Evolutionary conservation across 2,113 vertebrate genomes (phyloP), one percentile per base, ranked within the genome.

Genomic region (Hemichromis elongatus): DNA sequence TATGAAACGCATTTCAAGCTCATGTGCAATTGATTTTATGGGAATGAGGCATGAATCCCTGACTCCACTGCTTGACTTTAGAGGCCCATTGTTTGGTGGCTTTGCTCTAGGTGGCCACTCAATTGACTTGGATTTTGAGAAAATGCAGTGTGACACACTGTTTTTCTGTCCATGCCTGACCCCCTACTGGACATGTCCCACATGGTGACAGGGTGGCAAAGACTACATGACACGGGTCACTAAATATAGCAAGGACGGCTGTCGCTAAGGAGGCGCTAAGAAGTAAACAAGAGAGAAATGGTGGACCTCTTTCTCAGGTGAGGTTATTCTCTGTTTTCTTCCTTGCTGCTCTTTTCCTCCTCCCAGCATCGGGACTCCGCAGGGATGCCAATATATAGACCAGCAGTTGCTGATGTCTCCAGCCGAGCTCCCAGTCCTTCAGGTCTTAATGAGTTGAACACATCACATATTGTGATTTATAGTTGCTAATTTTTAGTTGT

Each of bases 221-320:
- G 40, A 92, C 86, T 83, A 93, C 68, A 93, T 66, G 87, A 91
- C 91, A 90, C 1, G 77, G 84, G 86, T 88, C 84, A 84, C 87
- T 90, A 86, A 86, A 92, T 88, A 90, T 78, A 87, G 68, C 84
- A 70, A 57, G 75, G 83, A 45, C 55, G 13, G 50, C 68, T 81
- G 56, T 81, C 45, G 61, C 55, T 16, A 37, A 83, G 87, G 79
- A 83, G 84, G 66, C 18, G 3, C 75, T 19, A 4, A 80, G 68
- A 33, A 70, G 77, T 63, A 90, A 85, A 92, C 73, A 87, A 79
- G 59, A 66, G 59, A 35, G 30, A 61, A 75, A 54, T 5, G 37
- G 18, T 37, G 42, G 42, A 5, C 35, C 57, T 75, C 18, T 66
- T 54, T 57, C 40, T 12, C 81, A 85, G 87, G 85, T 84, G 3